phyloP scores from a whole-genome alignment of 2,888 invertebrate species.

The Cabera pusaria region DNA sequence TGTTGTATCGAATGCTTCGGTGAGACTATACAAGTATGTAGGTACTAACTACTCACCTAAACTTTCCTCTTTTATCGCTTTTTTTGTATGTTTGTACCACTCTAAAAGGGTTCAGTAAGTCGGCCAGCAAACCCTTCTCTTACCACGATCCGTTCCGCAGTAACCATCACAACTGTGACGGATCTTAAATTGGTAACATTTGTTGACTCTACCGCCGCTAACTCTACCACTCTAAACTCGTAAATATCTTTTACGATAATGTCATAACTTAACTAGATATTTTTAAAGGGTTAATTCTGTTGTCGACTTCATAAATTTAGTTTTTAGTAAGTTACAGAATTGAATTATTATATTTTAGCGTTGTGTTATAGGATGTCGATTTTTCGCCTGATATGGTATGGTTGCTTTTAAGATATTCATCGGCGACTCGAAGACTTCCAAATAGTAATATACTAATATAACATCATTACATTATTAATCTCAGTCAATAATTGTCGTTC shows the following conservation, averaged over 20 bases:
- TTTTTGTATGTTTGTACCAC: conserved; percentile 26
- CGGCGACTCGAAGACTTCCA: no score
- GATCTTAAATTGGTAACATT: conserved; percentile 25
- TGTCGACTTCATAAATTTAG: conserved; percentile 18
- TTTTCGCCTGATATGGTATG: no score
- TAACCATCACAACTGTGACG: conserved; percentile 38
- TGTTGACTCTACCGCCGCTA: conserved; percentile 4
- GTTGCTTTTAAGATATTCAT: no score
- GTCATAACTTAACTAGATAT: conserved; percentile 31
- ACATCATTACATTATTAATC: no score
- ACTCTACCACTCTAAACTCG: not conserved
- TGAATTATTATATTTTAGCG: no score
- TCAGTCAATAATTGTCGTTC: no score
- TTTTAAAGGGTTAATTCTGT: conserved; percentile 19
- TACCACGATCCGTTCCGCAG: conserved; percentile 51
- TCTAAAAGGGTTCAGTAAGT: conserved; percentile 29
- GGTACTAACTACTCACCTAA: no score
- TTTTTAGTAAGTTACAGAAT: no score
- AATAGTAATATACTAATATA: no score
- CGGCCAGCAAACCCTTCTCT: conserved; percentile 33
- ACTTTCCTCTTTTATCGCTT: not conserved
- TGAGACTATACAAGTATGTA: no score
- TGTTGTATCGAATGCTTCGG: no score
- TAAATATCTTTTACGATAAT: conserved; percentile 29
- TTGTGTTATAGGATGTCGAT: no score